Percentiles rank a stretch among this genome's conserved stretches.
Evolutionary conservation across 2,888 invertebrate genomes (phyloP).

Genomic region (Latheticus oryzae): DNA sequence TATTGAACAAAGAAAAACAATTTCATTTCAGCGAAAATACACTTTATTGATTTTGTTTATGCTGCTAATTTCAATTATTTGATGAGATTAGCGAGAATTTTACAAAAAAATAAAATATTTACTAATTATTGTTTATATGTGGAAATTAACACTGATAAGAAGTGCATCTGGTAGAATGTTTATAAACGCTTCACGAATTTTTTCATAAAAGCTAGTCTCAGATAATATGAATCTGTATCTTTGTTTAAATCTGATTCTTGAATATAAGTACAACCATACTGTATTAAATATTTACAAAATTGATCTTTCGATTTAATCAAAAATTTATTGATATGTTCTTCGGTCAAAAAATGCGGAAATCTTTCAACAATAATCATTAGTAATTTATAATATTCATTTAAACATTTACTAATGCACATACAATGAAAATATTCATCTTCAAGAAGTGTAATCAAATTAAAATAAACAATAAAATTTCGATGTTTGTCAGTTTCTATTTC

Average conservation of each 20-base stretch:
- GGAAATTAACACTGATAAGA: no score
- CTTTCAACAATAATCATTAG: slow-evolving; percentile 11
- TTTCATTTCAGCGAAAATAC: no score
- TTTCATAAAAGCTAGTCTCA: no score
- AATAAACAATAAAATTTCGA: slow-evolving; percentile 23
- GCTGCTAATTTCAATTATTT: no score
- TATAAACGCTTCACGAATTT: no score
- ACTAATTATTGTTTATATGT: no score
- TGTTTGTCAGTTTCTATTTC: slow-evolving; percentile 5
- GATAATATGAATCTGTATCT: not conserved
- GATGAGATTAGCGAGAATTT: no score
- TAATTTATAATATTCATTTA: slow-evolving; percentile 6
- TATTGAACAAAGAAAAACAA: no score
- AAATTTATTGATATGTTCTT: slow-evolving; percentile 3
- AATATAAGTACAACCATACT: slow-evolving; percentile 13
- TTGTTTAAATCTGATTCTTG: slow-evolving; percentile 6
- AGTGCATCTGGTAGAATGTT: no score
- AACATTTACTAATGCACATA: slow-evolving; percentile 2
- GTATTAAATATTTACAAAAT: slow-evolving; percentile 18
- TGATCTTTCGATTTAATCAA: slow-evolving; percentile 4
- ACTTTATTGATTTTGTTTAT: no score
- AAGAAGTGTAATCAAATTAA: slow-evolving; percentile 17
- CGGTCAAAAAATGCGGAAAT: slow-evolving; percentile 30
- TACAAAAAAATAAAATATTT: no score
- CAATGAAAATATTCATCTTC: slow-evolving; percentile 8